Base-by-base conservation (phyloP, 2,888 invertebrate genomes). In the Scaptomyza polygonia region DNA sequence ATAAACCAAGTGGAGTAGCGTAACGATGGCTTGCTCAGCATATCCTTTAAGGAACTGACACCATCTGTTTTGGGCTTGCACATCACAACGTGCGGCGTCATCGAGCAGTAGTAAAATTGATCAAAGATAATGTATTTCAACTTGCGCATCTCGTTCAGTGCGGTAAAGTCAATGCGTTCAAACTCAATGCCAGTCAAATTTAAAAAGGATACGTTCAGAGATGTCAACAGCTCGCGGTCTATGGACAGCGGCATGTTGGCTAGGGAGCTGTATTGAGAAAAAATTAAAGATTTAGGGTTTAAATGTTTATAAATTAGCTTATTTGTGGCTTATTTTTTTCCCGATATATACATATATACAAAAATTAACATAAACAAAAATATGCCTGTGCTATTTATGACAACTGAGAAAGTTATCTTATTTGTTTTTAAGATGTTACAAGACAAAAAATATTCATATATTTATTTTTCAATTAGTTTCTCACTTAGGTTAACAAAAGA, bases 11-110 rank as follows among this genome's bases (percentile, higher is more conserved):
- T 93, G 0, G 94, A 93, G 45, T 93, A 92, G 30, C 94, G 92
- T 47, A 95, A 88, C 11, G 93, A 89, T 9, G 93, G 93, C 68
- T 93, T 93, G 42, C 92, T 93, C 8, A 95, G 88, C 25, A 95
- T 90, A 83, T 95, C 93, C 42, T 93, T 90, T 40, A 93, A 92
- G 9, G 95, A 94, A 0, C 95, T 95, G 0, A 95, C 91, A 90
- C 95, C 95, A 86, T 95, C 95, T 12, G 93, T 93, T 25, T 92
- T 91, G 0, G 95, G 95, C 32, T 91, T 92, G 77, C 95, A 95
- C 73, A 92, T 92, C 51, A 92, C 91, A 6, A 94, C 93, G 40
- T 91, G 90, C 0, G 94, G 94, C 1, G 93, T 93, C 88, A 93
- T 94, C 3, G 93, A 93, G 79, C 95, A 95, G 84, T 93, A 95